Evolutionary conservation across 2,113 vertebrate genomes (phyloP).

Genomic region (Dipodomys ordii): DNA sequence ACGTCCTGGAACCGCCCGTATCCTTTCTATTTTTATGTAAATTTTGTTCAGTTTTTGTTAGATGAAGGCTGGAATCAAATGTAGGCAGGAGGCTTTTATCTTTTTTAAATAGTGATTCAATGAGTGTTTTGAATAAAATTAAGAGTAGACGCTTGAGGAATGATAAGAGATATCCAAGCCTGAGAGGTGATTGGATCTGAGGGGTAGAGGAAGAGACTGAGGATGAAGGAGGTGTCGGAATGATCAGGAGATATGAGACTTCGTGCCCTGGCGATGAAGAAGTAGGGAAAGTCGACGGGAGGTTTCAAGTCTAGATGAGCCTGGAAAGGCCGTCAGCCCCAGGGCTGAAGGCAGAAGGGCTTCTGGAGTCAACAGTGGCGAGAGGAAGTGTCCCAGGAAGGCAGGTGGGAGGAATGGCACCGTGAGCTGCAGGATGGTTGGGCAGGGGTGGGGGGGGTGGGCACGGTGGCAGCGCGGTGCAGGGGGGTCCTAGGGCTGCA

Average conservation of each 20-base stretch:
- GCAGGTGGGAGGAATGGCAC: background rate
- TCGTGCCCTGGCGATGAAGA: background rate
- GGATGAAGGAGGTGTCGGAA: background rate
- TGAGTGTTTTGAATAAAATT: conserved; percentile 8
- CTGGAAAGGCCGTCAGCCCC: background rate
- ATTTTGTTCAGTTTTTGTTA: conserved; percentile 36
- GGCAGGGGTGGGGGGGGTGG: background rate
- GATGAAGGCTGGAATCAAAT: conserved; percentile 1
- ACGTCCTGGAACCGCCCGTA: background rate
- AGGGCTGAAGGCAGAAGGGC: background rate
- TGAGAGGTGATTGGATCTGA: background rate
- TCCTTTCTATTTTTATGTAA: background rate
- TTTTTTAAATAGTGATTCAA: conserved; percentile 3
- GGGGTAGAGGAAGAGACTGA: background rate
- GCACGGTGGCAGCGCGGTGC: too few relatives aligned
- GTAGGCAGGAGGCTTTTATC: background rate
- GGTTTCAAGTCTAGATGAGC: background rate
- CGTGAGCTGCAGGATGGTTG: too few relatives aligned
- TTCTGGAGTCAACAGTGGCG: background rate
- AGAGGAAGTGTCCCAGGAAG: background rate
- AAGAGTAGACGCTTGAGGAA: background rate
- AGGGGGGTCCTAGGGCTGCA: background rate
- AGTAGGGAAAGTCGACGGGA: background rate
- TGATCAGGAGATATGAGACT: background rate
- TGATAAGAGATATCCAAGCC: background rate